A percentile compares a stretch with the other conserved stretches of the same genome.
Evolutionary conservation across 2,888 invertebrate species (phyloP).

Genomic region (Pedicia rivosa): DNA sequence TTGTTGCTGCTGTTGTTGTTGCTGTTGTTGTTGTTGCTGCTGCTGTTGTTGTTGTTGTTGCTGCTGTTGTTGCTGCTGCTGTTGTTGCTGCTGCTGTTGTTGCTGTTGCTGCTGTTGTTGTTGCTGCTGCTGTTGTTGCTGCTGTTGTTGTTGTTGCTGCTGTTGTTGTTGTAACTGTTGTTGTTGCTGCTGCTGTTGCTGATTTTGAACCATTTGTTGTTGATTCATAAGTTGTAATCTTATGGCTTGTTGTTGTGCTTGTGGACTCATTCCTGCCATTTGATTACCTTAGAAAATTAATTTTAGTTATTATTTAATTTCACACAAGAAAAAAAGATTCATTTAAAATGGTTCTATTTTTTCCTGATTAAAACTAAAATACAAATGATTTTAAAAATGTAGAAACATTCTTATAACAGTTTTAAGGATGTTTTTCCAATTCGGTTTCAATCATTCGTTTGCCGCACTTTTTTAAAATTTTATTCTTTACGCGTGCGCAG

Average conservation of each 20-base stretch:
- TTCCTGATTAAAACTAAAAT: background rate
- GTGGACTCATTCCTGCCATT: slow-evolving; percentile 12
- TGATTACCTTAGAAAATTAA: slow-evolving; percentile 11
- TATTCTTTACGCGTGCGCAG: no score
- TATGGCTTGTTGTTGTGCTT: slow-evolving; percentile 19
- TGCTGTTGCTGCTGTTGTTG: slow-evolving; percentile 23
- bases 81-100: slow-evolving; percentile 14
- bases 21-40: slow-evolving; percentile 14
- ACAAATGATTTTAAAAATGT: no score
- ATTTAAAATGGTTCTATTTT: background rate
- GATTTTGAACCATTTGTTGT: no score
- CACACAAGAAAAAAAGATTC: slow-evolving; percentile 7
- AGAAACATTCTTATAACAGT: no score
- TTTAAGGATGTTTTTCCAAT: no score
- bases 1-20: slow-evolving; percentile 11
- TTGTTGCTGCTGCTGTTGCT: slow-evolving; percentile 20
- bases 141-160: slow-evolving; percentile 18
- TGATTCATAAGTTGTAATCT: slow-evolving; percentile 26
- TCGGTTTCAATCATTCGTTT: no score
- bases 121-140: slow-evolving; percentile 22
- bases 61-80: slow-evolving; percentile 15
- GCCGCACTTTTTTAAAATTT: no score
- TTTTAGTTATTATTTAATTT: slow-evolving; percentile 10
- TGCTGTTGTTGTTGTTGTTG: slow-evolving; percentile 16
- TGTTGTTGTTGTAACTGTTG: slow-evolving; percentile 15